phyloP scores from a whole-genome alignment of 2,113 vertebrate species.

The Gadus chalcogrammus region DNA sequence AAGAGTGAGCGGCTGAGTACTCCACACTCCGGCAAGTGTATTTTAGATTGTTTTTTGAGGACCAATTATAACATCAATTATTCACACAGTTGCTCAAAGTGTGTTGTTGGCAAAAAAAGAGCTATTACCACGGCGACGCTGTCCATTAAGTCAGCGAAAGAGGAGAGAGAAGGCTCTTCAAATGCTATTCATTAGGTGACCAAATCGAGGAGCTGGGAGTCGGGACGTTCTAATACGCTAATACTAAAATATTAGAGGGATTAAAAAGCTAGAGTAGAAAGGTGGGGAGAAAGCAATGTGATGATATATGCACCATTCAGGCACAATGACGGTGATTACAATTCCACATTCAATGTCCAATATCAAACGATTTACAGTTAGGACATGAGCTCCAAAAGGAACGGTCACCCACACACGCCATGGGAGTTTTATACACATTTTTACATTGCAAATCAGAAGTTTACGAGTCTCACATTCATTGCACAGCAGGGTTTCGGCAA shows the following conservation, averaged over 20 bases:
- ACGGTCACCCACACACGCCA: too few relatives aligned
- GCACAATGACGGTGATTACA: too few relatives aligned
- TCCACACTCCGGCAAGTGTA: constrained; percentile 7
- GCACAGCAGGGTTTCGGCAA: too few relatives aligned
- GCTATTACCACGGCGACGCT: neutral
- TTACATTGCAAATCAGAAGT: too few relatives aligned
- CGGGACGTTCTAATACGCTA: neutral
- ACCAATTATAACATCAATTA: constrained; percentile 50
- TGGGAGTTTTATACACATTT: too few relatives aligned
- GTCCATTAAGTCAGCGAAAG: constrained; percentile 32
- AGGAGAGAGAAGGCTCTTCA: constrained; percentile 1
- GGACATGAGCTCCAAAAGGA: too few relatives aligned
- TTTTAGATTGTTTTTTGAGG: constrained; percentile 36
- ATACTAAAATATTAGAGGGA: constrained; percentile 10
- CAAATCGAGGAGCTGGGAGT: neutral
- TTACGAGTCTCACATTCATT: too few relatives aligned
- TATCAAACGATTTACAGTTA: too few relatives aligned
- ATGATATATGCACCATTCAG: neutral
- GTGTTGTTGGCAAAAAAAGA: constrained; percentile 16
- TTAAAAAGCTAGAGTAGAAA: neutral
- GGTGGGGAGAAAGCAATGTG: neutral
- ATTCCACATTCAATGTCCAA: neutral
- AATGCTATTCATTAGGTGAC: constrained; percentile 22
- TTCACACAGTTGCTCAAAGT: constrained; percentile 34
- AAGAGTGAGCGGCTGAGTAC: neutral